Evolutionary conservation across 1,140 invertebrate genomes (phyloP), one percentile per base, ranked within the genome.

Genomic region (Phthorimaea operculella): DNA sequence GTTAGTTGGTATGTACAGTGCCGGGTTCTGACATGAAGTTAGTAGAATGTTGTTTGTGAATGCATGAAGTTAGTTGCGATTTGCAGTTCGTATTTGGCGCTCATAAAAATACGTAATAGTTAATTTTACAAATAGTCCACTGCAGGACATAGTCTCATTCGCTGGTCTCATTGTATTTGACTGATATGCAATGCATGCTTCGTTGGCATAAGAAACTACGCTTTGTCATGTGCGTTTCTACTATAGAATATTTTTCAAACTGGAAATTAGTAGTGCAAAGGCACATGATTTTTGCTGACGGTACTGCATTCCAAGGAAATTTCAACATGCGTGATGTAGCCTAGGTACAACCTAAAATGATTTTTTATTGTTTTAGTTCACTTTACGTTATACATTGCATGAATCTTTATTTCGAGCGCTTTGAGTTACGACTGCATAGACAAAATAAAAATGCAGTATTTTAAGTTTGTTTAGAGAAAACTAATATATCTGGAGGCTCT

Each of bases 401-500:
- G n/a, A n/a, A n/a, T 39, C 10, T 39, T 10, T 39, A 12, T 39
- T 12, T 3, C 10, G 3, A 12, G 3, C 4, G 4, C 3, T n/a
- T 12, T 10, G 10, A 12, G n/a, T n/a, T 39, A 12, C 36, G 36
- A 39, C 36, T 39, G 36, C n/a, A n/a, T 10, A 2, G 36, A 39
- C 10, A 47, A 47, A 14, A 16, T 47, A 5, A 47, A 16, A 15
- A 9, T 4, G 44, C 44, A 47, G 44, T 47, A 47, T 47, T 47
- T 47, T 28, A 47, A 8, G 44, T 47, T 47, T 47, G 44, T 47
- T 47, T 47, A 16, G 5, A 17, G 11, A 47, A 16, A 17, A 15
- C 8, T 47, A 47, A 47, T 47, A 47, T 47, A 47, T 47, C 44
- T 3, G 3, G 44, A 47, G 44, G n/a, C 44, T 47, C 44, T 15